phyloP scores from a whole-genome alignment of 2,888 invertebrate species.

The Metalampra italica region DNA sequence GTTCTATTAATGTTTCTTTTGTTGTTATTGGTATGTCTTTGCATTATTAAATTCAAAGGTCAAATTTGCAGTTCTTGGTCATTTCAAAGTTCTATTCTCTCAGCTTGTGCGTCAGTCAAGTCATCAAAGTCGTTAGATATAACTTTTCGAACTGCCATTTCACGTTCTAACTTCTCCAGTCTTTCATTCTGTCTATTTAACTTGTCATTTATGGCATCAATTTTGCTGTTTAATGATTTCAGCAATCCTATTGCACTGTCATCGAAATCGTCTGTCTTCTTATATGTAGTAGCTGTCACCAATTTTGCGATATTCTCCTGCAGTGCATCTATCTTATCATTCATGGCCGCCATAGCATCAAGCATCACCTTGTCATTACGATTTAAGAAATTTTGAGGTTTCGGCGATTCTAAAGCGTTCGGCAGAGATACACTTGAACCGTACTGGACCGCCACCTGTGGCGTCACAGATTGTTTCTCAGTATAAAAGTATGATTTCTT shows the following conservation, averaged over 20 bases:
- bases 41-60: too few relatives aligned
- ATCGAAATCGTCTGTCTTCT: background rate
- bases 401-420: slow-evolving; percentile 1
- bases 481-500: slow-evolving; percentile 44
- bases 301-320: background rate
- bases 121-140: slow-evolving; percentile 19
- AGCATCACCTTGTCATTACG: slow-evolving; percentile 11
- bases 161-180: background rate
- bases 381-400: background rate
- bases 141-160: slow-evolving; percentile 1
- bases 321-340: slow-evolving; percentile 7
- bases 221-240: slow-evolving; percentile 14
- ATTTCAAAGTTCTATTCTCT: slow-evolving; percentile 31
- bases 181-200: slow-evolving; percentile 17
- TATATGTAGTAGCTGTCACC: background rate
- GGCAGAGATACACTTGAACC: background rate
- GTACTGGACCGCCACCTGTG: background rate
- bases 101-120: slow-evolving; percentile 25
- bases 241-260: background rate
- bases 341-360: slow-evolving; percentile 25
- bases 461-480: slow-evolving; percentile 20
- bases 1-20: too few relatives aligned
- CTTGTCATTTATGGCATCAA: slow-evolving; percentile 23
- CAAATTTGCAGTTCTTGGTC: background rate
- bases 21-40: too few relatives aligned